These are phyloP conservation scores for Drosophila koepferae DNA, from an alignment of 2,888 invertebrate species.

Conservation along the genomic window DNA sequence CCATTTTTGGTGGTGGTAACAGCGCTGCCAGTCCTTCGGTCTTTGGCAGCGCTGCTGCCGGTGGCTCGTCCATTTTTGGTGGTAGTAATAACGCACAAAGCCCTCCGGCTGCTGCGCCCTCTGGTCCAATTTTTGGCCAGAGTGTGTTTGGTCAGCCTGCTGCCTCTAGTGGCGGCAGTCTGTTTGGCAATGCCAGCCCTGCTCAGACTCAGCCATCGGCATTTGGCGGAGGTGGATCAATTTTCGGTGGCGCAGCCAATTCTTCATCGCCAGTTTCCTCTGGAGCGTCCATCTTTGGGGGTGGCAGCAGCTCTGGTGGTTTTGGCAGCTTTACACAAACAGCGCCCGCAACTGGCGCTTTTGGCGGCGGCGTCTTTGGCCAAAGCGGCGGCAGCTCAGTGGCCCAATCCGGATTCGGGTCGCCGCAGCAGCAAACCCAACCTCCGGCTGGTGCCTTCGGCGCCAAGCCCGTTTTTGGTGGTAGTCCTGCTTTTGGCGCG, in stretches of 20 bases:
- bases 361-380: conserved; percentile 55
- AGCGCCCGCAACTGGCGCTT: not conserved
- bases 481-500: conserved; percentile 83
- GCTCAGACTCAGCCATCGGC: conserved; percentile 36
- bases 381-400: conserved; percentile 76
- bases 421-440: conserved; percentile 73
- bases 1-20: conserved; percentile 54
- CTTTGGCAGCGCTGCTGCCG: conserved; percentile 7
- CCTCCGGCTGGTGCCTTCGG: conserved; percentile 80
- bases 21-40: conserved; percentile 11
- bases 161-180: conserved; percentile 51
- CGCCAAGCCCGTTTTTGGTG: conserved; percentile 83
- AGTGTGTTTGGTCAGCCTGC: conserved; percentile 48
- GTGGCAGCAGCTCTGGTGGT: conserved; percentile 48
- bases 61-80: conserved; percentile 68
- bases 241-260: conserved; percentile 52
- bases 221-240: conserved; percentile 57
- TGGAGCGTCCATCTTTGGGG: conserved; percentile 75
- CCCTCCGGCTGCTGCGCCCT: conserved; percentile 11
- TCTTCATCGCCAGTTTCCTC: conserved; percentile 35
- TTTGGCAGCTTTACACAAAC: conserved; percentile 5
- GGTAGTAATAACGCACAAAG: conserved; percentile 32
- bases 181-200: conserved; percentile 58
- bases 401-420: conserved; percentile 82
- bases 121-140: conserved; percentile 53